A percentile compares a stretch with the other conserved stretches of the same genome.
Evolutionary conservation across 2,797 vertebrate genomes (phyloP).

Genomic region (Notolabrus celidotus): DNA sequence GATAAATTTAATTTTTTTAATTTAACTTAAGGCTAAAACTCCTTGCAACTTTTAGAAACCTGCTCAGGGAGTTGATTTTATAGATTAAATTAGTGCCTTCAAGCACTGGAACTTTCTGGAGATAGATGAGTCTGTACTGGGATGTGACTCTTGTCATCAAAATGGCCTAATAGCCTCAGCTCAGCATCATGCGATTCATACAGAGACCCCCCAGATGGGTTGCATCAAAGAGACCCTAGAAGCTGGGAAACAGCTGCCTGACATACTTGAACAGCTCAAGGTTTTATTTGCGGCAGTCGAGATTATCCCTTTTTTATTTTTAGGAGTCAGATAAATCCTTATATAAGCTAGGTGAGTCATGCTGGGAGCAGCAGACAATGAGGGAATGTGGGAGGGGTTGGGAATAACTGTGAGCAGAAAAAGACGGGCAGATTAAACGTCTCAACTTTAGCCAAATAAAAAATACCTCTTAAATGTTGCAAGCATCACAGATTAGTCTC

Average conservation of each 20-base stretch:
- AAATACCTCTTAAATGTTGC: constrained; percentile 27
- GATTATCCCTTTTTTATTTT: constrained; percentile 83
- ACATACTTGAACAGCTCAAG: constrained; percentile 54
- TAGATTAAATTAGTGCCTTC: not conserved
- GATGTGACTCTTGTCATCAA: constrained; percentile 30
- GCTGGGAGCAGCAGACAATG: constrained; percentile 62
- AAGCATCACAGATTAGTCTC: constrained; percentile 31
- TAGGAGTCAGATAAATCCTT: constrained; percentile 77
- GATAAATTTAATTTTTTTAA: not conserved
- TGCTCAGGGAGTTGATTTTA: not conserved
- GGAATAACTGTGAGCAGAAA: constrained; percentile 31
- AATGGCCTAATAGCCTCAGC: constrained; percentile 23
- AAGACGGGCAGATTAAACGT: constrained; percentile 49
- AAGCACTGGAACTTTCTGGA: constrained; percentile 23
- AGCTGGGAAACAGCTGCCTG: constrained; percentile 75
- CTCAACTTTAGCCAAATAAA: constrained; percentile 46
- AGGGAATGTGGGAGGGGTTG: constrained; percentile 65
- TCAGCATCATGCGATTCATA: not conserved
- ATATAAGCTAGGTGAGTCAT: constrained; percentile 78
- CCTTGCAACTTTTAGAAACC: not conserved
- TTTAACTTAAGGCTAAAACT: not conserved
- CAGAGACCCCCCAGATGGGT: constrained; percentile 37
- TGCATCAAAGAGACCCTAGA: constrained; percentile 64
- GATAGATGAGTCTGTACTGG: constrained; percentile 4
- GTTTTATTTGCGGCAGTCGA: constrained; percentile 70